A percentile compares a stretch with the other conserved stretches of the same genome.
phyloP scores from a whole-genome alignment of 2,113 vertebrate genomes.

The Merops nubicus region DNA sequence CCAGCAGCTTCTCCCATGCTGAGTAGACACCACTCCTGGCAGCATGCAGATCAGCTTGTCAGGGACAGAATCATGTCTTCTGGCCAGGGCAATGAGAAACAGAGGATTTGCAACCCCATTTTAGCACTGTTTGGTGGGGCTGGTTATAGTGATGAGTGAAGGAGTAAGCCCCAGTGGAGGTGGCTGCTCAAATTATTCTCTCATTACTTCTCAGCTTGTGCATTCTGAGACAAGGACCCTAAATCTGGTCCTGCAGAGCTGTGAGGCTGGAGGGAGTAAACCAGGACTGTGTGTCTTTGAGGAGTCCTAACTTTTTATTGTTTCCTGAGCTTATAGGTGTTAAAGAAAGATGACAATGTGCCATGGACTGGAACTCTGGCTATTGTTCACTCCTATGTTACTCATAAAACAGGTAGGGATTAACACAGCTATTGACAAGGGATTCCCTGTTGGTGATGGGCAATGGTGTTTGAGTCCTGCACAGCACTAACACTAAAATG shows the following conservation, averaged over 20 bases:
- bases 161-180: background rate
- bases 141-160: background rate
- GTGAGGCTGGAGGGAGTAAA: background rate
- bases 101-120: background rate
- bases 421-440: background rate
- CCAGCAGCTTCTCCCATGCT: background rate
- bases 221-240: background rate
- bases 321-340: slow-evolving; percentile 78
- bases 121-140: background rate
- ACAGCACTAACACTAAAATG: background rate
- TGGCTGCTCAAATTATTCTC: background rate
- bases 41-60: background rate
- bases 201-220: background rate
- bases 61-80: background rate
- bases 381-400: slow-evolving; percentile 92
- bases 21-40: background rate
- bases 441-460: background rate
- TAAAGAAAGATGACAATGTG: slow-evolving; percentile 89
- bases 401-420: slow-evolving; percentile 91
- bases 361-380: slow-evolving; percentile 94
- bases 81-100: background rate
- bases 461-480: background rate
- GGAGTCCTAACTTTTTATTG: slow-evolving; percentile 6
- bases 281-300: background rate
- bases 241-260: background rate